Evolutionary conservation across 2,113 vertebrate species (phyloP).

Genomic region (Natator depressus): DNA sequence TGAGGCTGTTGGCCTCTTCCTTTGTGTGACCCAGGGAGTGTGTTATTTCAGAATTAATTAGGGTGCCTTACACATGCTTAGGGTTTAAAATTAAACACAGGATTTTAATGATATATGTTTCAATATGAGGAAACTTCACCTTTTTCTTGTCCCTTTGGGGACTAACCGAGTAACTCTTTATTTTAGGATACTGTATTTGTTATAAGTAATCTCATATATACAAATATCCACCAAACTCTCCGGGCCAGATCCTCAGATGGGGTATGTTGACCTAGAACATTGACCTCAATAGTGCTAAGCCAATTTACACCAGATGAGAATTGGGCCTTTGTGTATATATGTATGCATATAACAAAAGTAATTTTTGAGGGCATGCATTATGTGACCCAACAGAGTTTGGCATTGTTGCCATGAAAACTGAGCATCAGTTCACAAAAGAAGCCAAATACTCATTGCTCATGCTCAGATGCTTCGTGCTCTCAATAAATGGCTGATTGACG

Average conservation of each 20-base stretch:
- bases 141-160: neutral
- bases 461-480: neutral
- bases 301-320: neutral
- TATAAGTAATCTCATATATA: neutral
- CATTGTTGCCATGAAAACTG: neutral
- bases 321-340: neutral
- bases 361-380: neutral
- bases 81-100: neutral
- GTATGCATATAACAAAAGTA: neutral
- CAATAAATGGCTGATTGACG: neutral
- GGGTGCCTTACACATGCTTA: neutral
- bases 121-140: neutral
- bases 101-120: neutral
- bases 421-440: neutral
- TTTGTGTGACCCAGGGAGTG: neutral
- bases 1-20: accelerated
- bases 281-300: neutral
- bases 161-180: neutral
- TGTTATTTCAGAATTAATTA: neutral
- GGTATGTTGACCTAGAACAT: neutral
- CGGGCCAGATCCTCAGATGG: neutral
- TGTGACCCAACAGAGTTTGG: neutral
- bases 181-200: neutral
- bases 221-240: neutral
- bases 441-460: neutral